Percentiles rank a stretch among this genome's conserved stretches.
These are phyloP conservation scores for Excalfactoria chinensis DNA, from an alignment of 2,113 vertebrate species.

Conservation along the genomic window DNA sequence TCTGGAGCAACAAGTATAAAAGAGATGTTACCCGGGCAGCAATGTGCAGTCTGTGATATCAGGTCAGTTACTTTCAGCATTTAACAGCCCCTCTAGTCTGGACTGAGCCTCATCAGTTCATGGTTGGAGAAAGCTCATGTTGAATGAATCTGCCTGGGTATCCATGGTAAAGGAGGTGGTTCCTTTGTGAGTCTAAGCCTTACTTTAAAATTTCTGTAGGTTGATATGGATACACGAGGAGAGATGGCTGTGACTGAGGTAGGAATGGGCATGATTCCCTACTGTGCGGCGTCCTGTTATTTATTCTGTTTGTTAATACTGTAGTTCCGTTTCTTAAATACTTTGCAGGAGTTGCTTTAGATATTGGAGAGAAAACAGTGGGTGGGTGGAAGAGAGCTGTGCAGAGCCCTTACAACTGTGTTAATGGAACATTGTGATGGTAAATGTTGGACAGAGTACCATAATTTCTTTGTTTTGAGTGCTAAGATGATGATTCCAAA, in stretches of 20 bases:
- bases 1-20: neutral
- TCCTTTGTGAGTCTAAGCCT: accelerated
- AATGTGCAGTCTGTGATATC: neutral
- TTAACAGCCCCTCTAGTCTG: neutral
- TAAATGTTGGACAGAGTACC: neutral
- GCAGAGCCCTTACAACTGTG: neutral
- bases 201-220: neutral
- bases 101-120: neutral
- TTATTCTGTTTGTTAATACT: neutral
- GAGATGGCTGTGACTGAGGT: neutral
- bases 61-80: neutral
- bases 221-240: neutral
- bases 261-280: neutral
- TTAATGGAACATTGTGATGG: neutral
- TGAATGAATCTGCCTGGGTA: neutral
- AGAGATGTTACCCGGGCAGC: neutral
- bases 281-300: neutral
- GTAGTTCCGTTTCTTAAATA: neutral
- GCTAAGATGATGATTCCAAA: neutral
- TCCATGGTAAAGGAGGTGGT: neutral
- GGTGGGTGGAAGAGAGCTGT: neutral
- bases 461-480: neutral
- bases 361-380: neutral
- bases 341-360: neutral
- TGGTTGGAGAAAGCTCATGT: neutral